Percentiles rank a stretch among this genome's conserved stretches.
Evolutionary conservation across 2,797 vertebrate species (phyloP).

Genomic region (Glyptemys insculpta): DNA sequence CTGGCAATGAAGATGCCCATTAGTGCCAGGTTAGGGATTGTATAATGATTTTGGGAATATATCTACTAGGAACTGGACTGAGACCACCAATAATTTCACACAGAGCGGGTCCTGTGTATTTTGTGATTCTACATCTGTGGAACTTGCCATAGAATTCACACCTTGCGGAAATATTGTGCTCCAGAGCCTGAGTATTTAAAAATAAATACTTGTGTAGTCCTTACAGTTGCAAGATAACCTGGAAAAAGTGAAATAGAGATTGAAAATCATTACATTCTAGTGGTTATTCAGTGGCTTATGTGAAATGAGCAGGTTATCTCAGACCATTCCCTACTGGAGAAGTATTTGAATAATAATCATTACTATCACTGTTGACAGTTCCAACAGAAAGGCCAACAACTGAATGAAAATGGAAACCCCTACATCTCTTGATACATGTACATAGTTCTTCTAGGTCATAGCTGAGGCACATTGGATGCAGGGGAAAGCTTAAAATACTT

Average conservation of each 20-base stretch:
- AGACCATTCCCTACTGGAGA: neutral
- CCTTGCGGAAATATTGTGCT: neutral
- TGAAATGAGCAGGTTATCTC: neutral
- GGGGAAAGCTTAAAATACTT: slow-evolving; percentile 38
- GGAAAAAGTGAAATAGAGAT: neutral
- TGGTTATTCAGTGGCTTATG: neutral
- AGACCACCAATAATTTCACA: neutral
- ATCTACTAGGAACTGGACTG: neutral
- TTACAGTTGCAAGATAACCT: neutral
- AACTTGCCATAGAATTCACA: neutral
- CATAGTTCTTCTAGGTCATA: slow-evolving; percentile 44
- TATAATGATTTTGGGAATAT: neutral
- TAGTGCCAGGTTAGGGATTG: neutral
- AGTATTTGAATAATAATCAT: neutral
- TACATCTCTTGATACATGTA: neutral
- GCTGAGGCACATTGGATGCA: neutral
- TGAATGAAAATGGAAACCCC: slow-evolving; percentile 16
- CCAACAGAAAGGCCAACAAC: neutral
- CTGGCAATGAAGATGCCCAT: neutral
- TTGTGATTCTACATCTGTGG: neutral
- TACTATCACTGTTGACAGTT: neutral
- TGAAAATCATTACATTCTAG: neutral
- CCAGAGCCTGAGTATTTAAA: neutral
- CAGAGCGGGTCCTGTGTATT: neutral
- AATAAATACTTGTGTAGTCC: neutral